Percentiles rank a stretch among this genome's conserved stretches.
Evolutionary conservation across 2,113 vertebrate species (phyloP).

Genomic region (Agelaius phoeniceus): DNA sequence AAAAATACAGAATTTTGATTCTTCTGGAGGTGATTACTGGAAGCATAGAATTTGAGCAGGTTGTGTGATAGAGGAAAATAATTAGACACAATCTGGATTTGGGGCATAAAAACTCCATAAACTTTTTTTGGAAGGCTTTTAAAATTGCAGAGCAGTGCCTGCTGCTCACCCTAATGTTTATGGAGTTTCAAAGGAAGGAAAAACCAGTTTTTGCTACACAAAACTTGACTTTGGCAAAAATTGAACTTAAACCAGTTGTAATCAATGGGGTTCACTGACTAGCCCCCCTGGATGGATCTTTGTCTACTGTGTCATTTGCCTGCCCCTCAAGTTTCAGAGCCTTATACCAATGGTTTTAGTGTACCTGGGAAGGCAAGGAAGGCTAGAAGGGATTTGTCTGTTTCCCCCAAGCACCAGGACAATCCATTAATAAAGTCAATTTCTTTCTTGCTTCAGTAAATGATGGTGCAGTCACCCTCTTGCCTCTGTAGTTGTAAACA

Average conservation of each 20-base stretch:
- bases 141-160: neutral
- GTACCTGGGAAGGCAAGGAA: neutral
- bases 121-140: neutral
- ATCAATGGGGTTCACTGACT: neutral
- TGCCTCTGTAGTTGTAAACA: neutral
- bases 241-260: neutral
- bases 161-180: neutral
- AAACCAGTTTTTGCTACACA: neutral
- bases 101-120: neutral
- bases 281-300: neutral
- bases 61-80: neutral
- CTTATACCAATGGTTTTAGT: neutral
- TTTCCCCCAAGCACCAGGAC: neutral
- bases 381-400: neutral
- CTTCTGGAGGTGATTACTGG: neutral
- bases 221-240: neutral
- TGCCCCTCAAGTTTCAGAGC: neutral
- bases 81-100: slow-evolving; percentile 4
- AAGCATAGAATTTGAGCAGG: neutral
- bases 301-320: neutral
- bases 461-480: neutral
- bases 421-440: neutral
- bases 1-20: neutral
- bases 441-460: neutral
- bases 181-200: neutral